Evolutionary conservation across 2,113 vertebrate genomes (phyloP), one percentile per base, ranked within the genome.

Genomic region (Syrmaticus mikado): DNA sequence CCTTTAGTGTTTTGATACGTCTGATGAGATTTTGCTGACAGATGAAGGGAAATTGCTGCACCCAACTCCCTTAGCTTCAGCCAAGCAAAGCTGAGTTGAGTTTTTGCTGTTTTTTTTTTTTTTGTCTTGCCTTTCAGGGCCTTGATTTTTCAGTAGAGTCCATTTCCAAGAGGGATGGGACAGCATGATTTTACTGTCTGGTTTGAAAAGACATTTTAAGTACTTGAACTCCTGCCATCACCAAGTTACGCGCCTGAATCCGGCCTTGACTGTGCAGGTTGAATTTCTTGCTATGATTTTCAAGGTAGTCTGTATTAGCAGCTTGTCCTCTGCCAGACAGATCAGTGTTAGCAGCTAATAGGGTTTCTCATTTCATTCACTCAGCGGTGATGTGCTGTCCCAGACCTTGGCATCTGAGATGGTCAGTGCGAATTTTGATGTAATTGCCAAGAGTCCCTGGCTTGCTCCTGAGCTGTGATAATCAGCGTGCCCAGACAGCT

Each of bases 221-320:
- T 72, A 68, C 78, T 91, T 89, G 81, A 95, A 85, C 89, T 89
- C 58, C 87, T 96, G 92, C 92, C 85, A 87, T 89, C 75, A 2
- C 78, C 12, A 48, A 82, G 84, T 89, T 95, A 87, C 57, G 2
- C 1, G 24, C 82, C 67, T 79, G 87, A 53, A 34, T 87, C 60
- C 53, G 92, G 90, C 90, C 96, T 93, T 93, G 94, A 80, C 78
- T 76, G 67, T 16, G 84, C 71, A 68, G 81, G 78, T 30, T 87
- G 95, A 91, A 89, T 96, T 91, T 93, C 89, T 91, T 65, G 86
- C 71, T 85, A 13, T 95, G 78, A 67, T 91, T 94, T 93, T 93
- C 86, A 66, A 82, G 91, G 91, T 53, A 85, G 61, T 28, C 41
- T 46, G 58, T 70, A 73, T 90, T 89, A 94, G 83, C 89, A 88